These are phyloP conservation scores for Romanomermis culicivorax DNA, from an alignment of 2,888 invertebrate species.

Conservation along the genomic window DNA sequence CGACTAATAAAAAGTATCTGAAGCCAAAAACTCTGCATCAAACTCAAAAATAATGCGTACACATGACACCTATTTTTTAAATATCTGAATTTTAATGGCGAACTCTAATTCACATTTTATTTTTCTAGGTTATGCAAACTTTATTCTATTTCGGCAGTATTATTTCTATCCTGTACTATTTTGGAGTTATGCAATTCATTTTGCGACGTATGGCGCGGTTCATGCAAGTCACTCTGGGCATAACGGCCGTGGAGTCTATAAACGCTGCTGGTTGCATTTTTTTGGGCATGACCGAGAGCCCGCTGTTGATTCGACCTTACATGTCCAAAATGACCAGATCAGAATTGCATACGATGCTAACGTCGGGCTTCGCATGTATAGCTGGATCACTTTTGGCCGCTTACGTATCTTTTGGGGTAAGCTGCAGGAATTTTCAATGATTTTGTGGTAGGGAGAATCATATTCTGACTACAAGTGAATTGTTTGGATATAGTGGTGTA, in stretches of 20 bases:
- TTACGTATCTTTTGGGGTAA: conserved; percentile 49
- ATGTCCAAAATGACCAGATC: conserved; percentile 60
- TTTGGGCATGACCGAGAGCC: conserved; percentile 59
- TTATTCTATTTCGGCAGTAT: conserved; percentile 81
- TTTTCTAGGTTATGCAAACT: conserved; percentile 46
- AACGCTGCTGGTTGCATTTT: conserved; percentile 85
- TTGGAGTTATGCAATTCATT: conserved; percentile 66
- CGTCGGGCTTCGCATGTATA: conserved; percentile 81
- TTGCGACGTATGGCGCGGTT: conserved; percentile 34
- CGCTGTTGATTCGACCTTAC: conserved; percentile 66
- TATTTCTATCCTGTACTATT: conserved; percentile 66
- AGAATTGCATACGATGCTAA: conserved; percentile 77
- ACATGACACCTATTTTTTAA: too few species aligned
- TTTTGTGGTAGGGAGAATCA: background rate
- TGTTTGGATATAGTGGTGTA: too few species aligned
- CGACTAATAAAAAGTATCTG: too few species aligned
- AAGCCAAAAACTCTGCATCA: too few species aligned
- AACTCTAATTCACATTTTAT: too few species aligned
- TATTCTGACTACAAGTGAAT: background rate
- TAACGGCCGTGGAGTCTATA: conserved; percentile 81
- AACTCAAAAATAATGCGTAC: too few species aligned
- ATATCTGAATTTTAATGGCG: too few species aligned
- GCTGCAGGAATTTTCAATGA: too few species aligned
- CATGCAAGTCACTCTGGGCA: conserved; percentile 45
- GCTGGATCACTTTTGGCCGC: conserved; percentile 81